Base-by-base conservation (phyloP, 2,797 vertebrate genomes). In the Hydrolagus colliei region DNA sequence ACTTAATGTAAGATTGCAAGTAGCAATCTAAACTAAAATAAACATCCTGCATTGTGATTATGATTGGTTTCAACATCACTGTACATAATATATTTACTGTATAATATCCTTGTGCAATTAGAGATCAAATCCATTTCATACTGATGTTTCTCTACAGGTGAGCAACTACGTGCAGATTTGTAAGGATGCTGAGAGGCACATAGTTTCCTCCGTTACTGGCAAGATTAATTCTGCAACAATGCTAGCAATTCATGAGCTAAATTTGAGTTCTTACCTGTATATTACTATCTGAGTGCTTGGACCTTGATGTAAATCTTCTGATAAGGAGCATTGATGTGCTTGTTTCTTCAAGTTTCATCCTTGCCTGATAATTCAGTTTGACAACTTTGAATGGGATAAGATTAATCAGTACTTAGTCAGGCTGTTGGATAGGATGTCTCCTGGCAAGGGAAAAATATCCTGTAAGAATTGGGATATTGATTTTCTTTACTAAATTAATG, bases 21-120 rank as follows among this genome's bases (percentile, higher is more conserved):
- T 32, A 82, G 27, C 63, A 68, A 82, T 82, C 68, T 82, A 22
- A 67, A 68, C 68, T 68, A 67, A 82, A 82, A 82, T 82, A 16
- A 82, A 82, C 41, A 65, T 68, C 65, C 79, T 82, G 63, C 22
- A 68, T 52, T 84, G 68, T 27, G 16, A 41, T 67, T 68, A 35
- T 41, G 41, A 84, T 84, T 68, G 79, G 32, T 84, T 84, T 68
- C 52, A 27, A 71, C 32, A 84, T 41, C 27, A 41, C 27, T 84
- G 65, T 63, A 12, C 14, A 84, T 68, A 20, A 18, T 16, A 41
- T 71, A 68, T 84, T 84, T 71, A 52, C 10, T 41, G 67, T 63
- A 65, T 82, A 68, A 84, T 41, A 20, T 18, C 65, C 11, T 65
- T 7, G 11, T 84, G 79, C 79, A 84, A 71, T 84, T 84, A 67